Percentiles rank a stretch among this genome's conserved stretches.
Conservation (phyloP, 2,888 invertebrate genomes). For the Heteromyza rotundicornis region DNA sequence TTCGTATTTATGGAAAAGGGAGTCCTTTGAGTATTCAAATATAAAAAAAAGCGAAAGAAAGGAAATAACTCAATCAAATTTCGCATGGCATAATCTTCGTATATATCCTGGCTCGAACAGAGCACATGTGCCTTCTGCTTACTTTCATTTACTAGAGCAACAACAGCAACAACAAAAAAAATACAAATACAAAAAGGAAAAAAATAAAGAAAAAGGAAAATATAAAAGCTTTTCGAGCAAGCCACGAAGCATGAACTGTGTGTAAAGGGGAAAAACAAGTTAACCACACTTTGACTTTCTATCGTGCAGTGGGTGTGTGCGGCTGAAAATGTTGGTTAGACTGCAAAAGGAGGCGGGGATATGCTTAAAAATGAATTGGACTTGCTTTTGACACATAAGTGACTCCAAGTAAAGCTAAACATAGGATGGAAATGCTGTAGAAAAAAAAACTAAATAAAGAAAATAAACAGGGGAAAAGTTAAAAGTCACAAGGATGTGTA, state of each 20-base stretch:
- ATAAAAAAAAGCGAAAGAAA: no score
- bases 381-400: conserved; percentile 42
- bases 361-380: conserved; percentile 48
- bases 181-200: conserved; percentile 6
- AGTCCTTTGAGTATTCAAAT: conserved; percentile 18
- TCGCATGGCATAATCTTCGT: neutral
- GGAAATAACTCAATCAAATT: conserved; percentile 5
- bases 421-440: conserved; percentile 3
- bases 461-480: no score
- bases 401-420: conserved; percentile 8
- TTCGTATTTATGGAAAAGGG: neutral
- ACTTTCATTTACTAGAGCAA: neutral
- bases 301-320: neutral
- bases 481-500: conserved; percentile 26
- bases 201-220: conserved; percentile 4
- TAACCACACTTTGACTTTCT: conserved; percentile 24
- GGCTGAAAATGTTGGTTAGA: conserved; percentile 27
- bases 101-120: neutral
- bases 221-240: conserved; percentile 25
- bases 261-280: conserved; percentile 13
- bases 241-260: conserved; percentile 27
- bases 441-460: conserved; percentile 8
- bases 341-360: conserved; percentile 39
- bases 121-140: neutral
- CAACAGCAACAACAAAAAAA: neutral